Base-by-base conservation (phyloP, 2,888 invertebrate genomes). In the Pimpla rufipes region DNA sequence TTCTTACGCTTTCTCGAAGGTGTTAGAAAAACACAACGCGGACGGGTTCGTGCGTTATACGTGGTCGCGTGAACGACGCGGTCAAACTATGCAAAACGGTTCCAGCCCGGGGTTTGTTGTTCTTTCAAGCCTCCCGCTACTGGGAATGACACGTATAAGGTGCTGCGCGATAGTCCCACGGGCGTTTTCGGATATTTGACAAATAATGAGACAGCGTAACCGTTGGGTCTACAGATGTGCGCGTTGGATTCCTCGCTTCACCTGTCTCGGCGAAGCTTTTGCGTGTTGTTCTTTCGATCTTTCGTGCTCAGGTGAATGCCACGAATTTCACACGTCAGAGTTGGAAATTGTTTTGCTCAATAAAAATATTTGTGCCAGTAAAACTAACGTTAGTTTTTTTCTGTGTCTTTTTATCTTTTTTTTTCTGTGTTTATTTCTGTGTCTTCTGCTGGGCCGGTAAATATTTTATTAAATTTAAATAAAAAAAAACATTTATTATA, bases 21-120 rank as follows among this genome's bases (percentile, higher is more conserved):
- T 83, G 81, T 88, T 88, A 87, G 85, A 88, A 90, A 88, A 91
- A 90, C 90, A 91, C 86, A 86, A 85, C 82, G 66, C 79, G 35
- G 84, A 67, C 71, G 47, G 84, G 90, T 88, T 88, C 90, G 85
- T 86, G 86, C n/a, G n/a, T n/a, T n/a, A n/a, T n/a, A n/a, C n/a
- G 52, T 21, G 23, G 50, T 66, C 50, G 64, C 70, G 74, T 47
- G 73, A 83, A 81, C 78, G 55, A 57, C 55, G 67, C 62, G 55
- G 47, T 74, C 68, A 64, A 66, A 66, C 79, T 77, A 42, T 71
- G 66, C 82, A 68, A 73, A 74, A 70, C 74, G 59, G 75, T 79
- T 77, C 62, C 57, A 29, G n/a, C 5, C 47, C 45, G 68, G 47
- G 82, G 67, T 75, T 84, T 83, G 81, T 83, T 79, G 57, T 79